Conservation (phyloP, 2,888 invertebrate genomes). For the Helicoverpa assulta region DNA sequence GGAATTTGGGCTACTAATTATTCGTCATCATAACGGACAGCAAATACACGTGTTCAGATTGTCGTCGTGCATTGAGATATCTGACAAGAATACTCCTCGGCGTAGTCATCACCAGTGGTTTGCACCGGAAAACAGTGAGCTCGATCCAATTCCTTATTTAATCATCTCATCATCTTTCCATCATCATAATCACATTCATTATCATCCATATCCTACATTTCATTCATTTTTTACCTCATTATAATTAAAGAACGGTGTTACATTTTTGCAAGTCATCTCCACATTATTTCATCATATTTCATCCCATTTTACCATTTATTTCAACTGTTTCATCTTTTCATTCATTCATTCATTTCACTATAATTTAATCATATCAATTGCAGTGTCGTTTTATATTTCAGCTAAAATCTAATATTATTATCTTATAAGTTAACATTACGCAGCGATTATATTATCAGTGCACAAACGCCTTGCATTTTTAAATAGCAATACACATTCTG, state of each 20-base stretch:
- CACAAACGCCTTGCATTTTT: neutral
- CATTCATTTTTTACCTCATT: neutral
- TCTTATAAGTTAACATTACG: neutral
- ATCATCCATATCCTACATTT: neutral
- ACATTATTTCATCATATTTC: neutral
- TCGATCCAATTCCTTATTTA: conserved; percentile 15
- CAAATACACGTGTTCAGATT: no score
- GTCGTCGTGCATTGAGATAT: no score
- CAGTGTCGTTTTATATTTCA: neutral
- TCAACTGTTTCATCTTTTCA: conserved; percentile 9
- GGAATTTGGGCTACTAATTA: neutral
- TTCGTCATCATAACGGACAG: no score
- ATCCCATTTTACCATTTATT: neutral
- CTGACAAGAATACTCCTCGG: no score
- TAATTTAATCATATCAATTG: neutral
- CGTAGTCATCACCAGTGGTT: conserved; percentile 1
- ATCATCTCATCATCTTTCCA: no score
- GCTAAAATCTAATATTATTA: neutral
- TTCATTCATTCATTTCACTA: neutral
- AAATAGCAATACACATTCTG: conserved; percentile 7
- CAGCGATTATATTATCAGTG: conserved; percentile 2
- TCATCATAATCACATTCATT: neutral
- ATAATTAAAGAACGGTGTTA: neutral
- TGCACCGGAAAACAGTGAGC: conserved; percentile 15
- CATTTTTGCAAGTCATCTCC: conserved; percentile 4